Evolutionary conservation across 2,888 invertebrate species (phyloP).

Genomic region (Apamea epomidion): DNA sequence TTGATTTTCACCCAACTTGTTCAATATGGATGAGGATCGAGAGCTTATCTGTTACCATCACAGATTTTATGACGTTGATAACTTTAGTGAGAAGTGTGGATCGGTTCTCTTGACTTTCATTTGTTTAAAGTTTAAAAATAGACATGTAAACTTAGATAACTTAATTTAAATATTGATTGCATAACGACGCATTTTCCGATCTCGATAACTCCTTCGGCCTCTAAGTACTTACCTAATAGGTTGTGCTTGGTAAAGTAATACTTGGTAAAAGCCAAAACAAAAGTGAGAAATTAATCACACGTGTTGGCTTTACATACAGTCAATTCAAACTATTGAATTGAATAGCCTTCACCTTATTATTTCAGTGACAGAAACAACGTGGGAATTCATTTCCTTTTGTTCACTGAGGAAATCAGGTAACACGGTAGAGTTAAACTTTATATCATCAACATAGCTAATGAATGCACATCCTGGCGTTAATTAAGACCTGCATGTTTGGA

Average conservation of each 20-base stretch:
- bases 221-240: not conserved
- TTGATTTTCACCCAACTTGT: slow-evolving; percentile 53
- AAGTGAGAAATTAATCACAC: not conserved
- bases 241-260: not conserved
- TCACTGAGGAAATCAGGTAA: not conserved
- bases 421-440: not conserved
- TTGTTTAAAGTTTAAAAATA: not conserved
- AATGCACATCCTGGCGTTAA: not conserved
- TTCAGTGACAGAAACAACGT: not conserved
- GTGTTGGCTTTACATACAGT: not conserved
- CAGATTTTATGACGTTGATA: slow-evolving; percentile 41
- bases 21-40: slow-evolving; percentile 57
- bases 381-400: slow-evolving; percentile 14
- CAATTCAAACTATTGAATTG: not conserved
- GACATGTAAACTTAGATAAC: not conserved
- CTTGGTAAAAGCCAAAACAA: not conserved
- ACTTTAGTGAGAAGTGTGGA: not conserved
- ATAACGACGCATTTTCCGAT: not conserved
- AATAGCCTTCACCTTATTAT: not conserved
- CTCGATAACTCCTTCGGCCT: not conserved
- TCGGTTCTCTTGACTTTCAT: not conserved
- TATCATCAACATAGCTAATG: not conserved
- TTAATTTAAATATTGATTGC: not conserved
- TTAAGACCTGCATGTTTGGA: not conserved
- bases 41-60: slow-evolving; percentile 46